phyloP scores from a whole-genome alignment of 53 echinoderm and acorn worm species.

The Astropecten irregularis region DNA sequence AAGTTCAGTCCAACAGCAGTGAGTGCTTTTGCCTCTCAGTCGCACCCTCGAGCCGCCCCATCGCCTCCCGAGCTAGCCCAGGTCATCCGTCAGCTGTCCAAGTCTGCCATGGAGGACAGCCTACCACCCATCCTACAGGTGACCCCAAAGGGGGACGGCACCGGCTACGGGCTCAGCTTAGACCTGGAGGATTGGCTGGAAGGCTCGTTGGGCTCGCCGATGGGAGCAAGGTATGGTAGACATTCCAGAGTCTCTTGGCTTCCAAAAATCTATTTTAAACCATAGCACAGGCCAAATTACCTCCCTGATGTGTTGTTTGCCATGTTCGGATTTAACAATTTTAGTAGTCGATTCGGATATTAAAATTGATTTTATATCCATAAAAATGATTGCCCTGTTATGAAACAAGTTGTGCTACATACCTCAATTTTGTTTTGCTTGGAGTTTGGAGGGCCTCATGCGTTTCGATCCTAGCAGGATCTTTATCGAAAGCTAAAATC shows the following conservation, averaged over 20 bases:
- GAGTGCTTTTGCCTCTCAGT: not conserved
- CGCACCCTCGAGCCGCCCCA: constrained; percentile 1
- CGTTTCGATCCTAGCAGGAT: too few relatives aligned
- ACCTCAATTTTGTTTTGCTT: too few relatives aligned
- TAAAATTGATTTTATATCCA: too few relatives aligned
- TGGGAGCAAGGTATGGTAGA: constrained; percentile 6
- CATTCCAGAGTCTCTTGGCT: not conserved
- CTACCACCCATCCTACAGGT: constrained; percentile 76
- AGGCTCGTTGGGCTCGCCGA: constrained; percentile 7
- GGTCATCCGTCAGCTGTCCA: constrained; percentile 85
- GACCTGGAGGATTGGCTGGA: constrained; percentile 88
- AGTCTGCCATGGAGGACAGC: constrained; percentile 77
- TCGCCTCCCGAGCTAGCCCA: constrained; percentile 80
- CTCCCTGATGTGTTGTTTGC: too few relatives aligned
- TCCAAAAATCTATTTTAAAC: not conserved
- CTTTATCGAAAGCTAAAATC: too few relatives aligned
- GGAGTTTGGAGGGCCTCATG: too few relatives aligned
- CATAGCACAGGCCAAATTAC: too few relatives aligned
- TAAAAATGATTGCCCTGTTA: too few relatives aligned
- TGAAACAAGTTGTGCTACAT: too few relatives aligned
- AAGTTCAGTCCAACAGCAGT: not conserved
- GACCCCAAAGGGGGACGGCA: constrained; percentile 92
- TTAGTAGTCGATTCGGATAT: too few relatives aligned
- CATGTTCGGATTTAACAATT: too few relatives aligned
- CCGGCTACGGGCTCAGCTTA: constrained; percentile 91